Conservation (phyloP, 2,797 vertebrate genomes). For the Mus caroli region DNA sequence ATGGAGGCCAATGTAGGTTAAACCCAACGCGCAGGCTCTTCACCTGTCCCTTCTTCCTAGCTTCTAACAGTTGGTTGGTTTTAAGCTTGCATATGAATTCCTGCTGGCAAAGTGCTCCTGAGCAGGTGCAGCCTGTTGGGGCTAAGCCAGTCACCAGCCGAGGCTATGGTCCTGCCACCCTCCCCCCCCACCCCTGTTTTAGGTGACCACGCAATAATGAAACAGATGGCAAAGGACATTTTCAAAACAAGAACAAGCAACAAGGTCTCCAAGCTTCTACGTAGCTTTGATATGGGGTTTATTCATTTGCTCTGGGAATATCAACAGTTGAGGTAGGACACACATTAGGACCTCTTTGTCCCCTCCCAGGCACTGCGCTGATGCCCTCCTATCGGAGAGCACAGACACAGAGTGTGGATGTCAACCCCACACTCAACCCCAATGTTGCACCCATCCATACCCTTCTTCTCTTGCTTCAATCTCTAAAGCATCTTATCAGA, state of each 20-base stretch:
- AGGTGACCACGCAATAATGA: not conserved
- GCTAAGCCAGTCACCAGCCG: not conserved
- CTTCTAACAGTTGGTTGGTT: not conserved
- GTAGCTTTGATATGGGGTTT: not conserved
- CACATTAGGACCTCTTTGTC: not conserved
- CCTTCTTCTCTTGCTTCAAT: not conserved
- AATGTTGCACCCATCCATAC: too few species aligned
- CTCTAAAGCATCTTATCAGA: not conserved
- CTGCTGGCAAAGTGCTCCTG: not conserved
- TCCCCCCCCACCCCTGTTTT: not conserved
- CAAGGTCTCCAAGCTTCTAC: not conserved
- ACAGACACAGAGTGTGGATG: not conserved
- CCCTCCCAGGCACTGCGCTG: not conserved
- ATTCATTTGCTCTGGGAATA: not conserved
- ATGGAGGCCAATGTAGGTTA: not conserved
- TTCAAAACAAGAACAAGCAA: slow-evolving; percentile 14
- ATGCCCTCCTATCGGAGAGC: not conserved
- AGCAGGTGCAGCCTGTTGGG: not conserved
- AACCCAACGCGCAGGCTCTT: not conserved
- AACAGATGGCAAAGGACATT: slow-evolving; percentile 7
- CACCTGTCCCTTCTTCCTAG: not conserved
- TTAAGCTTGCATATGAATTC: not conserved
- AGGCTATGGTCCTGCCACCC: not conserved
- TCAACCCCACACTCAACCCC: not conserved
- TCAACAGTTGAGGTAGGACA: not conserved